Base-by-base conservation (phyloP, 2,113 vertebrate species). In the Bubalus kerabau region DNA sequence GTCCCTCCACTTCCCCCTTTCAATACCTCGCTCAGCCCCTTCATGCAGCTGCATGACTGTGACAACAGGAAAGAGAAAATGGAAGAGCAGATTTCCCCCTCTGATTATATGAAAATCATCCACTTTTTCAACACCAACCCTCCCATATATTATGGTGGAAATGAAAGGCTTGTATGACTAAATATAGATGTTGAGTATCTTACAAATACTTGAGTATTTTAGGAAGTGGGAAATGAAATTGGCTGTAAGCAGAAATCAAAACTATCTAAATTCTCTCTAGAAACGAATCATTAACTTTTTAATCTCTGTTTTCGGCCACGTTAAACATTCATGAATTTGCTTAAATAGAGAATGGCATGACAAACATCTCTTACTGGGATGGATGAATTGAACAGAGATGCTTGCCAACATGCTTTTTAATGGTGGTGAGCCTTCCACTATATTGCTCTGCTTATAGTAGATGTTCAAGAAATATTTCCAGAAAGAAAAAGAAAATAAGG, bases 171-270 rank as follows among this genome's bases (percentile, higher is more conserved):
- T 43, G 7, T 54, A 43, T 6, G 59, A 92, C 80, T 95, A 89
- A 92, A 87, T 57, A 95, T 46, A 97, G 67, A 71, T 30, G 83
- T 56, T 26, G 32, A 52, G 74, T 32, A 71, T 54, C 90, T 94
- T 83, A 94, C 32, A 93, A 85, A 90, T 52, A 62, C 57, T 76
- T 32, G 16, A 64, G 24, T 64, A 67, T 57, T 86, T 81, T 84
- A 60, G 78, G 67, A 95, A 92, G 87, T 74, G 54, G 81, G 76
- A 97, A 98, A 96, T 80, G 81, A 96, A 96, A 97, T 88, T 85
- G 43, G 43, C 83, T 95, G 91, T 82, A 98, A 62, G 92, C 90
- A 97, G 89, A 97, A 97, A 92, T 91, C 54, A 93, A 94, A 96
- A 95, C 81, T 92, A 78, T 71, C 92, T 67, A 30, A 87, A 96